Conservation (phyloP, 2,888 invertebrate species). For the Dromius quadrimaculatus region DNA sequence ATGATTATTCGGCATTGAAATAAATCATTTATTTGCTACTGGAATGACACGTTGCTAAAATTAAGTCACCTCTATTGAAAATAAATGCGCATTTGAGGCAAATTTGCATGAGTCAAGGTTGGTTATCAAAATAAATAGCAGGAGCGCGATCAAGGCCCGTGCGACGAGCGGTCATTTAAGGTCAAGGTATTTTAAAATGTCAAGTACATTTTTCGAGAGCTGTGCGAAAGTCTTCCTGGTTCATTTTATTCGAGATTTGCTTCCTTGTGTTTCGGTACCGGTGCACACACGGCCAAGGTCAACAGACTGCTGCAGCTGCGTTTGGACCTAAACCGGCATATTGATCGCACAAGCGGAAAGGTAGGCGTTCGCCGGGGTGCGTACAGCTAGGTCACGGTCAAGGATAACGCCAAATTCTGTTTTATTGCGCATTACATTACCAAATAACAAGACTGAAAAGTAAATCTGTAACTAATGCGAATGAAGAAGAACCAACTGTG, state of each 20-base stretch:
- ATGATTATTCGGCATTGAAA: constrained; percentile 37
- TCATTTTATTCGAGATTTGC: constrained; percentile 23
- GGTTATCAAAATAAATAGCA: constrained; percentile 37
- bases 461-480: too few relatives aligned
- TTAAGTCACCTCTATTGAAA: constrained; percentile 39
- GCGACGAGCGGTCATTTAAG: constrained; percentile 16
- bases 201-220: constrained; percentile 51
- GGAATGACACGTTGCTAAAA: constrained; percentile 32
- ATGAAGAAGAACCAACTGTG: too few relatives aligned
- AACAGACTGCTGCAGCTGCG: constrained; percentile 11
- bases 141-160: constrained; percentile 18
- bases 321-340: constrained; percentile 5
- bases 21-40: constrained; percentile 8
- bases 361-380: constrained; percentile 27
- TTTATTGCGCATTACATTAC: too few relatives aligned
- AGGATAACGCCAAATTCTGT: too few relatives aligned
- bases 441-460: too few relatives aligned
- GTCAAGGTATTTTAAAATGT: constrained; percentile 53
- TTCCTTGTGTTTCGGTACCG: constrained; percentile 2
- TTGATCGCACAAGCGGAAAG: constrained; percentile 23
- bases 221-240: constrained; percentile 44
- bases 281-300: constrained; percentile 41
- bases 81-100: not conserved
- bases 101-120: constrained; percentile 40
- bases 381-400: constrained; percentile 39